These are phyloP conservation scores for Antechinus flavipes DNA, from an alignment of 2,113 vertebrate species.

Conservation along the genomic window DNA sequence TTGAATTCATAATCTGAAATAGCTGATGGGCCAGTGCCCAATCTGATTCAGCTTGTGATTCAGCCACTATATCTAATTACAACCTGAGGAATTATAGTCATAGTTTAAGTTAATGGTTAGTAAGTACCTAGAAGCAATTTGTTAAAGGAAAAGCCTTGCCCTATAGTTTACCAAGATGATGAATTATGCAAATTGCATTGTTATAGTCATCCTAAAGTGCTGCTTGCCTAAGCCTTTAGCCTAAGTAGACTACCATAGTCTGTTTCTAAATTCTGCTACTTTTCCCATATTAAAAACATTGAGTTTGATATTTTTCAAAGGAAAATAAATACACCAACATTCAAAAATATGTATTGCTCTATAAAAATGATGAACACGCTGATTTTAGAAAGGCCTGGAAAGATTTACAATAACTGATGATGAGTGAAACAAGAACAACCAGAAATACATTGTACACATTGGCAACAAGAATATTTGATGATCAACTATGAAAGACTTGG, in stretches of 20 bases:
- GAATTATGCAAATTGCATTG: neutral
- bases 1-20: slow-evolving; percentile 74
- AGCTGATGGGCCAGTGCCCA: slow-evolving; percentile 73
- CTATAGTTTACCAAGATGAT: neutral
- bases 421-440: no score
- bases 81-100: slow-evolving; percentile 77
- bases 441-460: no score
- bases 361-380: no score
- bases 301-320: neutral
- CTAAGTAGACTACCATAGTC: neutral
- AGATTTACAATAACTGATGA: no score
- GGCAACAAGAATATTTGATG: no score
- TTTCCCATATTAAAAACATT: neutral
- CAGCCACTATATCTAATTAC: slow-evolving; percentile 80
- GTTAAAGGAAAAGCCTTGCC: slow-evolving; percentile 29
- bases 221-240: neutral
- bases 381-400: no score
- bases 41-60: slow-evolving; percentile 72
- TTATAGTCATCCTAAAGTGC: neutral
- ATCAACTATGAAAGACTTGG: no score
- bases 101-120: slow-evolving; percentile 78
- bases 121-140: slow-evolving; percentile 74
- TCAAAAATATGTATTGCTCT: neutral
- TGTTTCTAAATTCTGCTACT: neutral
- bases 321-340: neutral